phyloP scores from a whole-genome alignment of 1,140 invertebrate species.

The Drosophila repletoides region DNA sequence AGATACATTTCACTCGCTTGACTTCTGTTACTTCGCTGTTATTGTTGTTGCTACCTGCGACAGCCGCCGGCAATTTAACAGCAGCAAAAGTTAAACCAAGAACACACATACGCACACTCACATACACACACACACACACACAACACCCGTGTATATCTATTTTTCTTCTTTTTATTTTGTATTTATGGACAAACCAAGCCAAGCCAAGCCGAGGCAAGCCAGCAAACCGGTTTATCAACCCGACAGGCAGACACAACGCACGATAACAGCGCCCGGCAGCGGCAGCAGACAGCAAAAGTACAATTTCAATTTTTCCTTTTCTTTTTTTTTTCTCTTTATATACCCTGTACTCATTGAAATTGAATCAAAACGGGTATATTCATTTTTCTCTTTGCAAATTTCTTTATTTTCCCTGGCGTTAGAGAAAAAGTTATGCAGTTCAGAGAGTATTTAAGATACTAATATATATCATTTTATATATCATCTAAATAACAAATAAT shows the following conservation, averaged over 20 bases:
- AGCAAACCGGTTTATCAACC: conserved; percentile 75
- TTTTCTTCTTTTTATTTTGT: conserved; percentile 21
- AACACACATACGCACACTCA: conserved; percentile 17
- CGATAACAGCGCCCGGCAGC: conserved; percentile 64
- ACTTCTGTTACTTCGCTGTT: conserved; percentile 11
- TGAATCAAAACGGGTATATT: conserved; percentile 24
- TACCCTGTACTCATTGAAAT: neutral
- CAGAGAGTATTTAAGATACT: too few relatives aligned
- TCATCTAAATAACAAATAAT: too few relatives aligned
- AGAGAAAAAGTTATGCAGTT: too few relatives aligned
- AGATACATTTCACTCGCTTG: conserved; percentile 67
- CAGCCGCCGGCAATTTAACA: conserved; percentile 30
- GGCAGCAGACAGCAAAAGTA: conserved; percentile 40
- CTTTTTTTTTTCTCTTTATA: conserved; percentile 11
- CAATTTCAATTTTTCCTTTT: conserved; percentile 57
- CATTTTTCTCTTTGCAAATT: conserved; percentile 9
- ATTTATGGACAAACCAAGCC: conserved; percentile 33
- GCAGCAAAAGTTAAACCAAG: conserved; percentile 28
- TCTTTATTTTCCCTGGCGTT: too few relatives aligned
- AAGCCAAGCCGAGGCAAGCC: conserved; percentile 39
- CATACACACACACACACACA: neutral
- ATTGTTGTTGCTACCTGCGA: conserved; percentile 55
- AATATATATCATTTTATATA: too few relatives aligned
- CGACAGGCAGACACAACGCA: conserved; percentile 43
- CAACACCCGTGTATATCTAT: conserved; percentile 15